A percentile compares a stretch with the other conserved stretches of the same genome.
Evolutionary conservation across 2,888 invertebrate species (phyloP).

Genomic region (Tetrapedia diversipes): DNA sequence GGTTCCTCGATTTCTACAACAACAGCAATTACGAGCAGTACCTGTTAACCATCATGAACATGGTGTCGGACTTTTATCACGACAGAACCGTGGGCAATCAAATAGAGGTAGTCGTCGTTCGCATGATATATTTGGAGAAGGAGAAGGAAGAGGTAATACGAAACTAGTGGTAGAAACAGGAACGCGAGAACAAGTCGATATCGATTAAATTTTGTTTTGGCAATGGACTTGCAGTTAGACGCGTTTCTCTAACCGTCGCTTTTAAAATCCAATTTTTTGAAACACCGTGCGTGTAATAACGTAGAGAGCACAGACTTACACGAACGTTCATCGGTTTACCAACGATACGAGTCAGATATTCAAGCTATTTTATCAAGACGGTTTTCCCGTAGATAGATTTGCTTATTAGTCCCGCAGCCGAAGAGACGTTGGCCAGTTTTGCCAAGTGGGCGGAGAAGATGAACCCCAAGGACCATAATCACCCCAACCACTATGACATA

Average conservation of each 20-base stretch:
- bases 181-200: not conserved
- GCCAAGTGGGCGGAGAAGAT: slow-evolving; percentile 87
- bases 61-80: slow-evolving; percentile 92
- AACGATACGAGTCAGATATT: not conserved
- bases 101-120: slow-evolving; percentile 93
- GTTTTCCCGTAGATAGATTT: slow-evolving; percentile 81
- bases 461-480: slow-evolving; percentile 89
- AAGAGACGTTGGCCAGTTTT: slow-evolving; percentile 86
- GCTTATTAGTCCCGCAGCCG: slow-evolving; percentile 83
- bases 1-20: slow-evolving; percentile 92
- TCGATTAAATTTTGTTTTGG: not conserved
- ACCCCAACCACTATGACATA: slow-evolving; percentile 94
- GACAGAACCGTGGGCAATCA: slow-evolving; percentile 94
- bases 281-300: too few relatives aligned
- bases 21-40: slow-evolving; percentile 92
- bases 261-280: too few relatives aligned
- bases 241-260: too few relatives aligned
- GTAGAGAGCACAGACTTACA: too few relatives aligned
- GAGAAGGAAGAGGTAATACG: slow-evolving; percentile 83
- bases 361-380: slow-evolving; percentile 10
- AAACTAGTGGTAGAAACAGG: not conserved
- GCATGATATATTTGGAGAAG: slow-evolving; percentile 90
- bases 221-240: too few relatives aligned
- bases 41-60: slow-evolving; percentile 95
- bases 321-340: too few relatives aligned